These are phyloP conservation scores for Tyria jacobaeae DNA, from an alignment of 2,888 invertebrate species.

Conservation along the genomic window DNA sequence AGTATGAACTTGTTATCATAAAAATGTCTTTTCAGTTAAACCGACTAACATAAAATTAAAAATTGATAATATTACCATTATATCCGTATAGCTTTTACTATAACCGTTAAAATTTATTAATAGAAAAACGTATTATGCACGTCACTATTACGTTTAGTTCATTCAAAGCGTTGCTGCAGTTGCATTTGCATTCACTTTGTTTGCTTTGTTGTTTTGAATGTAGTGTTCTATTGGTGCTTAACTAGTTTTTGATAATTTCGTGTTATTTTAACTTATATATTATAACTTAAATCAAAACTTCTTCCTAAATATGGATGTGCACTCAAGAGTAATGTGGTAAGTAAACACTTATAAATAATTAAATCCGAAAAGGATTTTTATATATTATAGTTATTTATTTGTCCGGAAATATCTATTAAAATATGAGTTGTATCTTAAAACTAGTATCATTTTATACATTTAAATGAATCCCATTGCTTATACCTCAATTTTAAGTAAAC, in stretches of 20 bases:
- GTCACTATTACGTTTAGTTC: neutral
- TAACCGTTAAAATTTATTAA: neutral
- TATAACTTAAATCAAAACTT: slow-evolving; percentile 25
- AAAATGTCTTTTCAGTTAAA: too few species aligned
- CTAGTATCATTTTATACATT: neutral
- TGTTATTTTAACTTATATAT: slow-evolving; percentile 22
- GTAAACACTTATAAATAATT: slow-evolving; percentile 29
- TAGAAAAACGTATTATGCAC: neutral
- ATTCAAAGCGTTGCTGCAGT: slow-evolving; percentile 35
- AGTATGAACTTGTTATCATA: too few species aligned
- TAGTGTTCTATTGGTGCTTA: slow-evolving; percentile 27
- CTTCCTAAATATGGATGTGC: slow-evolving; percentile 27
- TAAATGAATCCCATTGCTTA: neutral
- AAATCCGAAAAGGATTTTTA: slow-evolving; percentile 30
- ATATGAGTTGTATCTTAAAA: neutral
- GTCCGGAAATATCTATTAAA: neutral
- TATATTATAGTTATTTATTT: neutral
- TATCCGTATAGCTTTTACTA: neutral
- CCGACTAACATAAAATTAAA: neutral
- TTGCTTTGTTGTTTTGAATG: slow-evolving; percentile 52
- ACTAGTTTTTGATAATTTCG: slow-evolving; percentile 38
- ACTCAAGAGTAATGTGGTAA: slow-evolving; percentile 36
- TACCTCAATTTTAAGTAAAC: neutral
- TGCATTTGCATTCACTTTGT: slow-evolving; percentile 52
- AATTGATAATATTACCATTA: neutral